A percentile compares a stretch with the other conserved stretches of the same genome.
phyloP scores from a whole-genome alignment of 2,797 vertebrate genomes.

The Pipistrellus kuhlii region DNA sequence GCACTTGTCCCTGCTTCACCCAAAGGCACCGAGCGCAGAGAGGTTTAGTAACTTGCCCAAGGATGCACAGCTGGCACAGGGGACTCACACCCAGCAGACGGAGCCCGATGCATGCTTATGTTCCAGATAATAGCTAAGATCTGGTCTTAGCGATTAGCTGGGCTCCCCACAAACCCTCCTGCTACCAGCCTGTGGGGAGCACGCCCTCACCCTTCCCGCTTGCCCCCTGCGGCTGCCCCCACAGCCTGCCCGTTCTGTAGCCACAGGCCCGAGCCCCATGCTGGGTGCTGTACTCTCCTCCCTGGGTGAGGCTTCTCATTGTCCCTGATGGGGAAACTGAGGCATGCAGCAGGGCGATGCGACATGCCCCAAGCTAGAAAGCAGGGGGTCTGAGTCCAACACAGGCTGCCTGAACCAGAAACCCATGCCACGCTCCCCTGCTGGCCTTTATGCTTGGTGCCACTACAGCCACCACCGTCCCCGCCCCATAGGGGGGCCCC shows the following conservation, averaged over 20 bases:
- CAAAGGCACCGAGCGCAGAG: not conserved
- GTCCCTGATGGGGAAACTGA: constrained; percentile 2
- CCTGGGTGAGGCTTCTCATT: not conserved
- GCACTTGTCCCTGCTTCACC: not conserved
- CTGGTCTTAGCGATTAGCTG: not conserved
- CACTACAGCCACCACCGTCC: not conserved
- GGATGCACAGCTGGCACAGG: not conserved
- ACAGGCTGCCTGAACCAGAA: not conserved
- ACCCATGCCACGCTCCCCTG: not conserved
- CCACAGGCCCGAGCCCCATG: not conserved
- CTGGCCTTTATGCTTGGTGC: not conserved
- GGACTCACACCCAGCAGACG: not conserved
- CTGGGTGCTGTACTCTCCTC: not conserved
- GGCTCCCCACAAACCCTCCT: not conserved
- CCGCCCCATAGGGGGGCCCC: too few species aligned
- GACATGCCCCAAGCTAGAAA: not conserved
- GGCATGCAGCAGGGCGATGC: not conserved
- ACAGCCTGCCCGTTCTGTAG: not conserved
- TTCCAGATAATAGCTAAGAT: not conserved
- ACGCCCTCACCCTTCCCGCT: not conserved
- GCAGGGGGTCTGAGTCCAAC: not conserved
- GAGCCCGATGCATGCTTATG: not conserved
- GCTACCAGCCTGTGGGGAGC: not conserved
- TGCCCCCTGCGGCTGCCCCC: not conserved
- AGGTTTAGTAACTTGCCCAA: not conserved